Evolutionary conservation across 2,888 invertebrate genomes (phyloP), one percentile per base, ranked within the genome.

Genomic region (Rhamnusium bicolor): DNA sequence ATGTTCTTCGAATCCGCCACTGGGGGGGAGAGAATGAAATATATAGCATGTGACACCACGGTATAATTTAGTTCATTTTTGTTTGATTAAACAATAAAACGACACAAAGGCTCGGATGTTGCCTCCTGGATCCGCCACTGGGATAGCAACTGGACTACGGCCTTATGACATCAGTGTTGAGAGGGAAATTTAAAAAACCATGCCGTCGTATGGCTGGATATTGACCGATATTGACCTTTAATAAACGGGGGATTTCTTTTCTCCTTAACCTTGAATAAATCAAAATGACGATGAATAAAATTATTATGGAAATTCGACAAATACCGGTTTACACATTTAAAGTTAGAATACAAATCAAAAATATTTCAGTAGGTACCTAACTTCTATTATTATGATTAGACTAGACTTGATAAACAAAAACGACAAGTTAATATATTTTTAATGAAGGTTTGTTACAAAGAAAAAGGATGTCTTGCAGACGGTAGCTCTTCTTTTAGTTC

Each of bases 181-280:
- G 24, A 2, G 18, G 12, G 29, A 32, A 60, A 18, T 40, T 18
- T 32, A 12, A 29, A 40, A 18, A 19, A 3, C n/a, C n/a, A n/a
- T n/a, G n/a, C n/a, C n/a, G n/a, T 49, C 1, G 2, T 18, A 18
- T 5, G 16, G 10, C 12, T 40, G 5, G 40, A 40, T 32, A 40
- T n/a, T 40, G 40, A n/a, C 51, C 18, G 51, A 51, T 51, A 67
- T 24, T 56, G 67, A 67, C 67, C 67, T 67, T 54, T 56, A n/a
- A 18, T 6, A 46, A 7, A 10, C 29, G n/a, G 67, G 63, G 67
- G 67, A 56, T 56, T 65, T 65, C 40, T 67, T 46, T 56, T 67
- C 46, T 3, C 19, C 27, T 63, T 63, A 51, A 51, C 51, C 63
- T 63, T 63, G 49, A 49, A n/a, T 2, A 14, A 46, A 19, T 24